Percentiles rank a stretch among this genome's conserved stretches.
Conservation (phyloP, 2,888 invertebrate species). For the Drosophila birchii region DNA sequence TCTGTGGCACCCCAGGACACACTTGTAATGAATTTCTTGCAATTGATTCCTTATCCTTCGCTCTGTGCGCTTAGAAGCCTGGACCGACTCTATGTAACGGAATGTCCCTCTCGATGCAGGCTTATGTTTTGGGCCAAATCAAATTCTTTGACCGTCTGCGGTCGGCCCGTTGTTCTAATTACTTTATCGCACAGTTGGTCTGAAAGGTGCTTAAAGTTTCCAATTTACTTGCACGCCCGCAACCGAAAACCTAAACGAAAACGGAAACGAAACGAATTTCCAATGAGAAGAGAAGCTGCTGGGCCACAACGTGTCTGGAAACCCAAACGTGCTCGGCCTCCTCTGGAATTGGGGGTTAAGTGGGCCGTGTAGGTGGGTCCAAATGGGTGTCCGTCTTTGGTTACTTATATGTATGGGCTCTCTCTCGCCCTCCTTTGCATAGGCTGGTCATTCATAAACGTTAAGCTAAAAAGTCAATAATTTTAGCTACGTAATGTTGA, state of each 20-base stretch:
- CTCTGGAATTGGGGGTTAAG: slow-evolving; percentile 3
- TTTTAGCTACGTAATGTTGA: slow-evolving; percentile 50
- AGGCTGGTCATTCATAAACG: slow-evolving; percentile 67
- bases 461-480: slow-evolving; percentile 60
- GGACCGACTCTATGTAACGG: slow-evolving; percentile 9
- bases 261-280: slow-evolving; percentile 57
- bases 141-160: slow-evolving; percentile 28
- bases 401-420: slow-evolving; percentile 1
- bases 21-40: slow-evolving; percentile 14
- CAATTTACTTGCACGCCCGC: slow-evolving; percentile 67
- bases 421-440: no score
- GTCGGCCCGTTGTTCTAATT: slow-evolving; percentile 56
- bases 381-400: slow-evolving; percentile 4
- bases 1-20: slow-evolving; percentile 4
- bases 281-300: slow-evolving; percentile 63
- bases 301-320: slow-evolving; percentile 67
- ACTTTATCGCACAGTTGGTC: slow-evolving; percentile 57
- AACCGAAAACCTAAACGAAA: slow-evolving; percentile 43
- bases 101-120: slow-evolving; percentile 5
- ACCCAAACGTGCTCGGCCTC: slow-evolving; percentile 53
- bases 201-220: slow-evolving; percentile 68
- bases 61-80: slow-evolving; percentile 43
- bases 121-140: slow-evolving; percentile 41
- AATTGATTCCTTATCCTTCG: slow-evolving; percentile 48
- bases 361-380: slow-evolving; percentile 20